phyloP scores from a whole-genome alignment of 1,140 invertebrate species.

The Bathynomus jamesi region DNA sequence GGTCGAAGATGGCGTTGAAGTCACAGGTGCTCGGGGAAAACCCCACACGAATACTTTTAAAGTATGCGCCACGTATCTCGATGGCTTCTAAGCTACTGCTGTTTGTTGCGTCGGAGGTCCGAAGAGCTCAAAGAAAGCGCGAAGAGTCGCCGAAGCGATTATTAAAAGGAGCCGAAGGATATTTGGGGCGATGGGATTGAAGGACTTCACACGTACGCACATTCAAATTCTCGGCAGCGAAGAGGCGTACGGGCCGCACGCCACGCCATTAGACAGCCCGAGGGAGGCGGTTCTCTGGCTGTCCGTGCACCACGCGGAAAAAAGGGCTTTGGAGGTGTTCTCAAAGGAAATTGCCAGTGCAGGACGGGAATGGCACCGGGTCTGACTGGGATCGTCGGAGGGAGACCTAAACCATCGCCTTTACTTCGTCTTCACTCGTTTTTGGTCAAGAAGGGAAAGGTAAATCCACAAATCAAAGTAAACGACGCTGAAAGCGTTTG shows the following conservation, averaged over 20 bases:
- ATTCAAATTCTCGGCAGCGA: conserved; percentile 48
- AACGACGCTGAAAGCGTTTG: conserved; percentile 25
- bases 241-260: conserved; percentile 45
- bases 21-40: conserved; percentile 46
- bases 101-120: conserved; percentile 48
- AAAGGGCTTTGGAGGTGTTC: conserved; percentile 49
- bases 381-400: conserved; percentile 48
- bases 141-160: conserved; percentile 47
- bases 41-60: conserved; percentile 47
- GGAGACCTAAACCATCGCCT: conserved; percentile 48
- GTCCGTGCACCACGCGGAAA: conserved; percentile 47
- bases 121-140: conserved; percentile 45
- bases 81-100: conserved; percentile 42
- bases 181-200: conserved; percentile 43
- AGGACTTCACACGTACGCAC: conserved; percentile 45
- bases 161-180: conserved; percentile 45
- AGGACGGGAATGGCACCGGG: conserved; percentile 53
- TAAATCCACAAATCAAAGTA: conserved; percentile 40
- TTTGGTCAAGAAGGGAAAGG: conserved; percentile 44
- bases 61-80: conserved; percentile 45
- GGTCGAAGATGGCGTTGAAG: conserved; percentile 43
- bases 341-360: conserved; percentile 50
- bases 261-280: conserved; percentile 33
- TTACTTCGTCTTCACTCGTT: conserved; percentile 49
- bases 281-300: conserved; percentile 49